Evolutionary conservation across 2,797 vertebrate species (phyloP).

Genomic region (Dendrocincla tyrannina): DNA sequence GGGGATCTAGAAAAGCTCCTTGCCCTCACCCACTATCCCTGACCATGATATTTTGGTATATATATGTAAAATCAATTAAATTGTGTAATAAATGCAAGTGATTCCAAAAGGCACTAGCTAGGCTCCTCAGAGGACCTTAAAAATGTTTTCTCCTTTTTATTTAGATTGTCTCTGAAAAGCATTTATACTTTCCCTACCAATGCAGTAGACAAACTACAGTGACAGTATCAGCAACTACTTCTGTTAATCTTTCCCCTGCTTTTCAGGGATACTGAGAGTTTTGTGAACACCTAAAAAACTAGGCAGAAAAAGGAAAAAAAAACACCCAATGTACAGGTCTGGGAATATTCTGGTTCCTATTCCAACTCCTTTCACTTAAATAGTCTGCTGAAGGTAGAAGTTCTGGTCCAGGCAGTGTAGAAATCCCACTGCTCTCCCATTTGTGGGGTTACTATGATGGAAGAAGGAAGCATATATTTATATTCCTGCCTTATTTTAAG

Average conservation of each 20-base stretch:
- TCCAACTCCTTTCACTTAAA: not conserved
- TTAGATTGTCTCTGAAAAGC: not conserved
- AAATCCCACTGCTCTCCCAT: not conserved
- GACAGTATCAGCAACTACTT: not conserved
- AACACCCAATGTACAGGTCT: not conserved
- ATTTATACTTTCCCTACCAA: not conserved
- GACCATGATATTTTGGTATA: not conserved
- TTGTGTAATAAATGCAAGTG: not conserved
- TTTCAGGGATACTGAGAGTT: not conserved
- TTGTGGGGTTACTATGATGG: not conserved
- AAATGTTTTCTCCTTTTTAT: not conserved
- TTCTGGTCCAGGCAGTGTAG: not conserved
- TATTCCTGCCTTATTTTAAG: not conserved
- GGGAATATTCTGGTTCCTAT: not conserved
- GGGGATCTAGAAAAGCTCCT: not conserved
- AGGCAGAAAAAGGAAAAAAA: not conserved
- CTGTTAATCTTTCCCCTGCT: not conserved
- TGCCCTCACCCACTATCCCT: not conserved
- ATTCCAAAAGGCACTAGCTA: not conserved
- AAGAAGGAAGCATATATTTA: not conserved
- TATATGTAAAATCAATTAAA: not conserved
- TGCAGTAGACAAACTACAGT: not conserved
- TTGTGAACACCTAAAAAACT: not conserved
- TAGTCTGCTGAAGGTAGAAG: not conserved
- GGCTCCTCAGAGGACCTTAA: not conserved